Evolutionary conservation across 2,888 invertebrate genomes (phyloP), one percentile per base, ranked within the genome.

Genomic region (Oligia latruncula): DNA sequence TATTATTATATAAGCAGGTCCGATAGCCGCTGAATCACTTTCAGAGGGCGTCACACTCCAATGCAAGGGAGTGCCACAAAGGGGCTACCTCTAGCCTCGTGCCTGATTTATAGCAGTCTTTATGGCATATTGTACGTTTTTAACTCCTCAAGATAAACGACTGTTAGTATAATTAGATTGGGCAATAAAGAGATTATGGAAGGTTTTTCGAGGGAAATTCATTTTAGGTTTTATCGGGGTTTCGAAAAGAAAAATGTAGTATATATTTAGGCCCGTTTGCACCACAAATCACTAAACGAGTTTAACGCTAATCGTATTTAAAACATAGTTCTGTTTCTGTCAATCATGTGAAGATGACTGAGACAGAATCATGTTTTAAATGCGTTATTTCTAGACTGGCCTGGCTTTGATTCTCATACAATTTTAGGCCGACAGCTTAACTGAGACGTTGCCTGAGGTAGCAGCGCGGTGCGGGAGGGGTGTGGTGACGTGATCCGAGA

Each of bases 61-160:
- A 60, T 81, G 75, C 66, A n/a, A 81, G 86, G 84, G 86, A 79
- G 84, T 84, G 84, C 79, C 84, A 71, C 81, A 64, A 43, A 74
- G 83, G 81, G 78, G 77, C 82, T 73, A 80, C 81, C 80, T 72
- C 74, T 78, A 65, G 77, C 79, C 83, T 77, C 72, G 71, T 78
- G 72, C 66, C 82, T 89, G 88, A 89, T 89, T 89, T 89, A 89
- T 85, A 2, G 71, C 76, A 77, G 68, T 87, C 82, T 86, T 88
- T 89, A 89, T 82, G 77, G 81, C 85, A 87, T 85, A 89, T 84
- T 89, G 83, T 88, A 83, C 85, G 80, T 76, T 89, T 87, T 89
- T 85, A 84, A 87, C 83, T 74, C 78, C 82, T 80, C 70, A 85
- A 89, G 89, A 90, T 87, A 84, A 87, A 89, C 79, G 84, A 84